Evolutionary conservation across 2,113 vertebrate species (phyloP).

Genomic region (Xenopus tropicalis): DNA sequence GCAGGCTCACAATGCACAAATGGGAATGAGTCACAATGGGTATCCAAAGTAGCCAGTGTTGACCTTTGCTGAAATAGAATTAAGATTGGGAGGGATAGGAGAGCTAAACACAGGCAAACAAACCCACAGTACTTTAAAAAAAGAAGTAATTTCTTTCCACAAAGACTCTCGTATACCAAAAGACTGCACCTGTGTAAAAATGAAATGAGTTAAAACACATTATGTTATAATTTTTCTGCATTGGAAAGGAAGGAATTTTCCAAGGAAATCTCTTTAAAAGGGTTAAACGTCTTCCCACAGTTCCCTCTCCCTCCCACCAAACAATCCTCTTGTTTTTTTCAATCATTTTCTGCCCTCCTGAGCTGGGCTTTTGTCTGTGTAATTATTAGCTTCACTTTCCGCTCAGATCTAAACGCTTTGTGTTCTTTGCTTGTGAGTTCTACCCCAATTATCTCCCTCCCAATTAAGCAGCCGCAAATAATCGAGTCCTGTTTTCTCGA

Average conservation of each 20-base stretch:
- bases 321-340: slow-evolving; percentile 27
- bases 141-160: no score
- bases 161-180: no score
- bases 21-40: no score
- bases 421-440: slow-evolving; percentile 41
- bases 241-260: not conserved
- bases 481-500: slow-evolving; percentile 41
- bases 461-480: slow-evolving; percentile 45
- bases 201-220: no score
- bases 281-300: slow-evolving; percentile 41
- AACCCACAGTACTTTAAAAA: no score
- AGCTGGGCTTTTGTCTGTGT: slow-evolving; percentile 40
- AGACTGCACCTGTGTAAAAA: no score
- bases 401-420: slow-evolving; percentile 44
- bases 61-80: no score
- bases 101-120: no score
- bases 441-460: slow-evolving; percentile 45
- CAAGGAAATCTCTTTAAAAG: not conserved
- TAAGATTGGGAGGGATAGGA: no score
- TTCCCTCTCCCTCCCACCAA: slow-evolving; percentile 19
- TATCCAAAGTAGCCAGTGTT: no score
- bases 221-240: no score
- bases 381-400: slow-evolving; percentile 46
- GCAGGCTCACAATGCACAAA: no score
- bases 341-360: slow-evolving; percentile 44